Percentiles rank a stretch among this genome's conserved stretches.
phyloP scores from a whole-genome alignment of 2,888 invertebrate genomes.

The Silvanus unidentatus region DNA sequence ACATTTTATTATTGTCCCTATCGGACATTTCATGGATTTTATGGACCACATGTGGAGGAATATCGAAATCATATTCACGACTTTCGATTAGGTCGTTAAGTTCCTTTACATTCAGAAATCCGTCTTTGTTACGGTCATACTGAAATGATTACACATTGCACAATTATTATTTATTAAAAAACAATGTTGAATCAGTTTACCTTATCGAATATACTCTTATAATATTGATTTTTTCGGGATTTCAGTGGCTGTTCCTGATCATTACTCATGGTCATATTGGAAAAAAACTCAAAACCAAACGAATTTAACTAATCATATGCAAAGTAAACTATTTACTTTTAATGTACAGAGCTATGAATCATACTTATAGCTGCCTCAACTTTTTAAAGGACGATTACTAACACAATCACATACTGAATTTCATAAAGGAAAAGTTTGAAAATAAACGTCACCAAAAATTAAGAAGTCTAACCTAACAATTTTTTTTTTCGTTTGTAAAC shows the following conservation, averaged over 20 bases:
- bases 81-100: constrained; percentile 57
- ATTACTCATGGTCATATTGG: too few species aligned
- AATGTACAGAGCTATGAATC: too few species aligned
- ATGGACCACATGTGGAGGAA: constrained; percentile 55
- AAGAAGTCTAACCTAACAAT: too few species aligned
- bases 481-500: too few species aligned
- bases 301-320: too few species aligned
- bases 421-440: too few species aligned
- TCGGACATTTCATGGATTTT: constrained; percentile 65
- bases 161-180: background rate
- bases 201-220: constrained; percentile 15
- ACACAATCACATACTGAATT: too few species aligned
- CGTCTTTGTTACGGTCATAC: constrained; percentile 69
- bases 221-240: constrained; percentile 8
- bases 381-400: too few species aligned
- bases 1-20: constrained; percentile 56
- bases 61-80: constrained; percentile 58
- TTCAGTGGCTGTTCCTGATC: background rate
- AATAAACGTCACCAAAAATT: too few species aligned
- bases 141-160: constrained; percentile 41
- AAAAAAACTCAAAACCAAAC: too few species aligned
- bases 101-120: constrained; percentile 61
- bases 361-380: too few species aligned
- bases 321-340: too few species aligned
- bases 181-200: constrained; percentile 7